Percentiles rank a stretch among this genome's conserved stretches.
phyloP scores from a whole-genome alignment of 2,113 vertebrate genomes.

The Colaptes auratus region DNA sequence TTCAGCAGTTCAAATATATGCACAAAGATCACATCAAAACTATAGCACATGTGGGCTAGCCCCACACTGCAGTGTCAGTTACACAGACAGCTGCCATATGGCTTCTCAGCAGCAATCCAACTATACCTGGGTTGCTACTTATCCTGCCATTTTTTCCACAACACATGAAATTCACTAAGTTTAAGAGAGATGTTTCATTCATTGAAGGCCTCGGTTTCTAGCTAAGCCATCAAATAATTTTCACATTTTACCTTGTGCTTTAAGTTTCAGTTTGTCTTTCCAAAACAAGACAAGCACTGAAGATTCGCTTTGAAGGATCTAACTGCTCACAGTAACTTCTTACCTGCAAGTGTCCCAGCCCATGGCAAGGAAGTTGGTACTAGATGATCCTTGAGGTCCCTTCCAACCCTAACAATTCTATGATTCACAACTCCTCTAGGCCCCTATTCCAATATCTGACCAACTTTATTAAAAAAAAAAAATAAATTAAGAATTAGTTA shows the following conservation, averaged over 20 bases:
- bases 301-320: neutral
- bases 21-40: neutral
- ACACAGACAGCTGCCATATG: neutral
- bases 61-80: neutral
- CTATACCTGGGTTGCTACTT: neutral
- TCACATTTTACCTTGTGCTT: neutral
- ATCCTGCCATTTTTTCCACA: neutral
- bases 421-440: neutral
- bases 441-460: neutral
- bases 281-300: neutral
- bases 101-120: neutral
- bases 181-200: neutral
- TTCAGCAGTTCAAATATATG: neutral
- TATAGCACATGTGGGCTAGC: neutral
- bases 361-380: too few species aligned
- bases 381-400: too few species aligned
- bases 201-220: neutral
- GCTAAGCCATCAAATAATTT: neutral
- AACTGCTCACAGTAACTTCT: neutral
- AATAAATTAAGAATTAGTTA: neutral
- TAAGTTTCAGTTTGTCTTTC: neutral
- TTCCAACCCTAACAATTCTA: too few species aligned
- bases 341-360: too few species aligned
- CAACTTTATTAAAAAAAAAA: neutral
- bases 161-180: neutral